A percentile compares a stretch with the other conserved stretches of the same genome.
phyloP scores from a whole-genome alignment of 2,113 vertebrate species.

The Pyrgilauda ruficollis region DNA sequence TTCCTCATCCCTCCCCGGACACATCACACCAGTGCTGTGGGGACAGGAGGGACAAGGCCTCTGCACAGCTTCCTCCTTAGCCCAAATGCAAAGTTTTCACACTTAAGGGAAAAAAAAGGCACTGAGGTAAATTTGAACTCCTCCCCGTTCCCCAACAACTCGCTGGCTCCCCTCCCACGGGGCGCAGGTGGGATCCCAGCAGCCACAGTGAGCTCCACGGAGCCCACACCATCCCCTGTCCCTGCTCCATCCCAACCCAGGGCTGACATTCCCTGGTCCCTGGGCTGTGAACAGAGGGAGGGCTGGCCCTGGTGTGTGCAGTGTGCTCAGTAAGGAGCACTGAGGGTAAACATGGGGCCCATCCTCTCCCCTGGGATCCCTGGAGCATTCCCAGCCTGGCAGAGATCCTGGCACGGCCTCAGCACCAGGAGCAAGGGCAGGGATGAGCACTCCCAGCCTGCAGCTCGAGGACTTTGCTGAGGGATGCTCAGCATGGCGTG shows the following conservation, averaged over 20 bases:
- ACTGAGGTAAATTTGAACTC: conserved; percentile 67
- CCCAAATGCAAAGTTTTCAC: not conserved
- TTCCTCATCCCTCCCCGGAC: not conserved
- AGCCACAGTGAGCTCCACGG: rapidly evolving
- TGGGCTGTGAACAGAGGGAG: not conserved
- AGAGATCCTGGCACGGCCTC: rapidly evolving
- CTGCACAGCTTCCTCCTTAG: not conserved
- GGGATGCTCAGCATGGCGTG: not conserved
- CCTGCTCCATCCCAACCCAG: rapidly evolving
- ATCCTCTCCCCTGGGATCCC: not conserved
- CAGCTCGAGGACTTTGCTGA: not conserved
- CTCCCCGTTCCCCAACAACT: not conserved
- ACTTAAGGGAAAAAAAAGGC: conserved; percentile 63
- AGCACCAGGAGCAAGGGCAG: not conserved
- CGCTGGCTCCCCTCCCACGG: not conserved
- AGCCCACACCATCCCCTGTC: rapidly evolving
- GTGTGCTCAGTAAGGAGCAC: rapidly evolving
- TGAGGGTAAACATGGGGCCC: not conserved
- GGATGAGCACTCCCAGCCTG: not conserved
- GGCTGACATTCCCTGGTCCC: rapidly evolving
- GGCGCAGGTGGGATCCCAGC: not conserved
- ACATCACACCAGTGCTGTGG: not conserved
- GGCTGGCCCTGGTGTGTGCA: not conserved
- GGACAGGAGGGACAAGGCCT: not conserved
- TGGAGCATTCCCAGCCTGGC: not conserved